Base-by-base conservation (phyloP, 2,797 vertebrate genomes). In the Tragopan temminckii region DNA sequence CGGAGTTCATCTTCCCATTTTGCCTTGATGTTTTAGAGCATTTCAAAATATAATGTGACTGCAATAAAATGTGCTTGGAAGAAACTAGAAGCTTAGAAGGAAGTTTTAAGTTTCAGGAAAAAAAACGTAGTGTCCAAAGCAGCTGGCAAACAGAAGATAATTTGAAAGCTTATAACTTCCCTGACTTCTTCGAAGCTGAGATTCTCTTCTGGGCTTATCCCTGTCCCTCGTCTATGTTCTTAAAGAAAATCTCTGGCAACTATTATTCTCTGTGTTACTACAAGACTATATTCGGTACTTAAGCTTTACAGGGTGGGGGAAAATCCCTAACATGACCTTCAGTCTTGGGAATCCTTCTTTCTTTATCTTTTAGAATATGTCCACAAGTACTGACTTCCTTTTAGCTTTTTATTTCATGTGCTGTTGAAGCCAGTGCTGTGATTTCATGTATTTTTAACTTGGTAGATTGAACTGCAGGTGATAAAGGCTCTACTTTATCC, bases 331-430 rank as follows among this genome's bases (percentile, higher is more conserved):
- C 8, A 0, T 88, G 85, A 95, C 85, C 63, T 89, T 89, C 80
- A 43, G 23, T 90, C 78, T 76, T 74, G 45, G 16, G 27, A 69
- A 74, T 89, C 70, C 48, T 82, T 72, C 55, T 63, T 88, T 71
- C 81, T 94, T 88, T 91, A 69, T 74, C 75, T 92, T 86, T 91
- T 64, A 90, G 63, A 92, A 88, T 93, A 59, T 40, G 83, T 76
- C 35, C 33, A 31, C 55, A 61, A 88, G 78, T 18, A 23, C 43
- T 79, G n/a, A 63, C 74, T 84, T 92, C 70, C 83, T 87, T 91
- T 95, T 70, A 89, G 63, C 57, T 77, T 90, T 94, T 87, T 86
- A 57, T 89, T 96, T 95, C 61, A 42, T 50, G 40, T 68, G 64
- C 33, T 84, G 52, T 74, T 88, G 80, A 88, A 95, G 57, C 33